Conservation (phyloP, 2,797 vertebrate species). For the Amblyopsis hoosieri region DNA sequence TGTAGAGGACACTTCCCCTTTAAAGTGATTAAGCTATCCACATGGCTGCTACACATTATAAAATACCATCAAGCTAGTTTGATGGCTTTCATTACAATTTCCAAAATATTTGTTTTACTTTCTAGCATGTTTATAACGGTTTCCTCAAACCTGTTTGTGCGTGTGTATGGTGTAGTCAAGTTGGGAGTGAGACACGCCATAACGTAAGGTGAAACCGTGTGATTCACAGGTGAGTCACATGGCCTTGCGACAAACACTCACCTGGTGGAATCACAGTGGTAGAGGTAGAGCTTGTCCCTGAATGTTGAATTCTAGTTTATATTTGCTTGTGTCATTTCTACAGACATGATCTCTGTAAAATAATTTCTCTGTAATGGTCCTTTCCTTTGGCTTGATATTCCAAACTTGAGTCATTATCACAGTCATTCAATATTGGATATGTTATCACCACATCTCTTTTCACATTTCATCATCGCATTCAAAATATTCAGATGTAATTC, state of each 20-base stretch:
- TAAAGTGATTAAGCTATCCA: too few species aligned
- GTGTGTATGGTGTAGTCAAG: slow-evolving; percentile 21
- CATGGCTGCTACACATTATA: neutral
- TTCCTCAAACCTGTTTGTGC: neutral
- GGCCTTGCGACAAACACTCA: slow-evolving; percentile 10
- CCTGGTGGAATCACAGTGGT: neutral
- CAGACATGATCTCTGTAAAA: neutral
- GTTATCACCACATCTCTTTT: too few species aligned
- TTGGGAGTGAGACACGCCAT: slow-evolving; percentile 26
- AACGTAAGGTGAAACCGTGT: slow-evolving; percentile 25
- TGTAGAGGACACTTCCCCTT: too few species aligned
- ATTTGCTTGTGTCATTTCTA: neutral
- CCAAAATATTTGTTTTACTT: neutral
- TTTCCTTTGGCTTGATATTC: too few species aligned
- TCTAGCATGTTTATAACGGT: neutral
- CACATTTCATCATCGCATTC: too few species aligned
- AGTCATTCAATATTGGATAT: too few species aligned
- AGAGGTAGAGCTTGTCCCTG: slow-evolving; percentile 9
- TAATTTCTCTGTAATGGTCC: too few species aligned
- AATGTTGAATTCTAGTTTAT: neutral
- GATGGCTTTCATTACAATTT: neutral
- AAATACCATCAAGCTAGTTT: neutral
- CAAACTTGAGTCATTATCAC: too few species aligned
- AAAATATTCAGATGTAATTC: too few species aligned
- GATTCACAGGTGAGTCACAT: slow-evolving; percentile 60